Evolutionary conservation across 2,888 invertebrate genomes (phyloP).

Genomic region (Oeneis ivallda): DNA sequence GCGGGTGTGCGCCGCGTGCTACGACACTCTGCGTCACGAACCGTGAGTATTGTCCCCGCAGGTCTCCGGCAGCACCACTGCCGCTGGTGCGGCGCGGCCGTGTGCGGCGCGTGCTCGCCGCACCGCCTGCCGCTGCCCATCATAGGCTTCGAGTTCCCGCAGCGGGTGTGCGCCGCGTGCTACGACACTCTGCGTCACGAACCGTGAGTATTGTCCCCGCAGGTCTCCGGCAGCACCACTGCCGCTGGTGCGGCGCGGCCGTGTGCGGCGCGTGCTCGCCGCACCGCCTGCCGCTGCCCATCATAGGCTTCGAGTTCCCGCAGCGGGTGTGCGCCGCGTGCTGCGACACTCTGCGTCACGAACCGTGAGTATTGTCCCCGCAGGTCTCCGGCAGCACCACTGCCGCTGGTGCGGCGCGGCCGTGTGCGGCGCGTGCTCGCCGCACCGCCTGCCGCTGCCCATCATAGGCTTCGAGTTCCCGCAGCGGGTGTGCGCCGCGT

Average conservation of each 20-base stretch:
- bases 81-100: conserved; percentile 96
- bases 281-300: conserved; percentile 93
- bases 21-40: conserved; percentile 89
- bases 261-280: conserved; percentile 96
- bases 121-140: conserved; percentile 94
- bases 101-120: conserved; percentile 95
- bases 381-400: conserved; percentile 93
- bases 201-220: conserved; percentile 85
- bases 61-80: conserved; percentile 96
- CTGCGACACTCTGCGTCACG: conserved; percentile 89
- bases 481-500: conserved; percentile 96
- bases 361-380: conserved; percentile 86
- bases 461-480: conserved; percentile 99
- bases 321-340: conserved; percentile 98
- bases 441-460: conserved; percentile 93
- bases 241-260: conserved; percentile 96
- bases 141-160: conserved; percentile 99
- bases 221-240: conserved; percentile 95
- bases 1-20: conserved; percentile 96
- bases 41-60: conserved; percentile 85
- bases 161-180: conserved; percentile 97
- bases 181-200: conserved; percentile 90
- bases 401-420: conserved; percentile 97
- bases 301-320: conserved; percentile 99
- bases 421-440: conserved; percentile 95